A percentile compares a stretch with the other conserved stretches of the same genome.
Conservation (phyloP, 2,113 vertebrate genomes). For the Lepus timidus region DNA sequence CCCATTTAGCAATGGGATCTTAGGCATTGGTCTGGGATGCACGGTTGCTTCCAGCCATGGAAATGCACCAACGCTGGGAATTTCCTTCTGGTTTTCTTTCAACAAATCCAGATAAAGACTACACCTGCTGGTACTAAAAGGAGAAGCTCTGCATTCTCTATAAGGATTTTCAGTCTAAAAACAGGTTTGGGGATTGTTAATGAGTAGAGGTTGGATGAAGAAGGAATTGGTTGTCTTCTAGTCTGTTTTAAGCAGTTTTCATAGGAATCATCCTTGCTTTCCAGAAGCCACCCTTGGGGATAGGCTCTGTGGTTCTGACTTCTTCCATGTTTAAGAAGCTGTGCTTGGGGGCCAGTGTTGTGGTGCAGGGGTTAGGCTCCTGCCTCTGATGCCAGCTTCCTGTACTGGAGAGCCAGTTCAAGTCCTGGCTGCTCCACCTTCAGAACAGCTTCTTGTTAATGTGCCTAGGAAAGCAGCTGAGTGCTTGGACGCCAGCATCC, state of each 20-base stretch:
- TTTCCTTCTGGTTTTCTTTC: slow-evolving; percentile 36
- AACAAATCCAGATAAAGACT: background rate
- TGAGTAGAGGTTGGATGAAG: background rate
- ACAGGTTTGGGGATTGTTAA: background rate
- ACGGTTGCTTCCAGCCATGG: background rate
- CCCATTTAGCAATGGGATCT: background rate
- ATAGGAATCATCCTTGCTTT: background rate
- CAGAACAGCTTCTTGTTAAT: too few relatives aligned
- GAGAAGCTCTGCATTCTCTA: background rate
- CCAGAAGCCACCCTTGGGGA: background rate
- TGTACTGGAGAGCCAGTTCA: too few relatives aligned
- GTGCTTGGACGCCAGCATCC: too few relatives aligned
- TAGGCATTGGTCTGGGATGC: background rate
- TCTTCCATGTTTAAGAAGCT: background rate
- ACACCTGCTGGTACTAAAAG: background rate
- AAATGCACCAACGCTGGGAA: background rate
- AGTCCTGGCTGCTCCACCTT: too few relatives aligned
- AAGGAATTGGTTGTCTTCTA: background rate
- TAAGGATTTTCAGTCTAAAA: background rate
- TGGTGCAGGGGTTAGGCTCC: too few relatives aligned
- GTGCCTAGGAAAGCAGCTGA: too few relatives aligned
- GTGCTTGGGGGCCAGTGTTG: too few relatives aligned
- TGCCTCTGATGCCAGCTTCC: too few relatives aligned
- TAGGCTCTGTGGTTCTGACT: background rate
- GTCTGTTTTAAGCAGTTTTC: background rate